These are phyloP conservation scores for Lasioglossum figueresi DNA, from an alignment of 2,888 invertebrate species.

Conservation along the genomic window DNA sequence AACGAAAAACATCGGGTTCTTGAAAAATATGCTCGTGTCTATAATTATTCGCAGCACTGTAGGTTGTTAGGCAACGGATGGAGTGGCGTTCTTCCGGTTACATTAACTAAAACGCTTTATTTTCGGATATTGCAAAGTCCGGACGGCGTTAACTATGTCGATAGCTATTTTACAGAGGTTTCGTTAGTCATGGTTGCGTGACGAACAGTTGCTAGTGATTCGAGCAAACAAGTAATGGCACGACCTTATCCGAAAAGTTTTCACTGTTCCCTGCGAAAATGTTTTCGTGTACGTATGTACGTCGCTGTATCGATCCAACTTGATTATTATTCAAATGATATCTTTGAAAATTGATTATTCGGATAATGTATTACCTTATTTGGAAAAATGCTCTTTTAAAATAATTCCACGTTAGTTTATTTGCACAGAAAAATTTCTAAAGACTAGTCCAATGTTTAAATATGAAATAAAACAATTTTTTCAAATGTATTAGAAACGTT, in stretches of 20 bases:
- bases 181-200: constrained; percentile 7
- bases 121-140: constrained; percentile 7
- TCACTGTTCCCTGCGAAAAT: neutral
- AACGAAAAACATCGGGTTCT: neutral
- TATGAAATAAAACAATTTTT: too few species aligned
- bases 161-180: neutral
- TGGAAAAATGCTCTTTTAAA: neutral
- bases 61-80: neutral
- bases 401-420: neutral
- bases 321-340: neutral
- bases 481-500: too few species aligned
- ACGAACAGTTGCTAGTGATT: neutral
- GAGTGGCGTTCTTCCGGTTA: constrained; percentile 1
- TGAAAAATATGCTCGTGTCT: neutral
- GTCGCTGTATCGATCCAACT: neutral
- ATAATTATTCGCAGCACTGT: neutral
- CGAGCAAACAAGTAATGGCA: neutral
- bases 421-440: neutral
- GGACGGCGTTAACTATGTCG: neutral
- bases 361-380: neutral
- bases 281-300: too few species aligned
- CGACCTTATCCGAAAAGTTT: neutral
- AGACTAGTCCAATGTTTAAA: neutral
- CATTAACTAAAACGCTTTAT: neutral
- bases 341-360: neutral